These are phyloP conservation scores for Rhyacichthys aspro DNA, from an alignment of 2,797 vertebrate genomes.

Conservation along the genomic window DNA sequence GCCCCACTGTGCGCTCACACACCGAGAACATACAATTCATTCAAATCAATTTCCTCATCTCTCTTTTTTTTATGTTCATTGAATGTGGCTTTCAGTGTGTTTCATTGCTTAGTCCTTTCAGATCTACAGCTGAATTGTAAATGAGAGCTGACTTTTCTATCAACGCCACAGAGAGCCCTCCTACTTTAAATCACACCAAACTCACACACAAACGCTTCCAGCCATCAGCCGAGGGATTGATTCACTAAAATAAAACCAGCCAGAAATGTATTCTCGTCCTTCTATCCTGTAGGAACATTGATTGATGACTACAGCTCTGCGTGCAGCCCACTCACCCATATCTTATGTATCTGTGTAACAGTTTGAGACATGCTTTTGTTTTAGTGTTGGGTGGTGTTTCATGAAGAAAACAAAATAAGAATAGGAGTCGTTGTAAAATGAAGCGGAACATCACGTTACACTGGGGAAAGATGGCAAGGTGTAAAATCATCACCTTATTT, in stretches of 20 bases:
- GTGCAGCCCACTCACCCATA: not conserved
- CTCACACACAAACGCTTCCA: not conserved
- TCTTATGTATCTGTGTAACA: not conserved
- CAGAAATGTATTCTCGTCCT: slow-evolving; percentile 6
- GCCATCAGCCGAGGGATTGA: not conserved
- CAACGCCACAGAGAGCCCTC: not conserved
- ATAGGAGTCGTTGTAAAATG: too few relatives aligned
- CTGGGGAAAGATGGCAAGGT: too few relatives aligned
- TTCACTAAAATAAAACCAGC: slow-evolving; percentile 3
- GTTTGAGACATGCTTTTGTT: not conserved
- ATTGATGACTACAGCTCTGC: slow-evolving; percentile 2
- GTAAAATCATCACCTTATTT: too few relatives aligned
- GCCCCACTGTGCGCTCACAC: not conserved
- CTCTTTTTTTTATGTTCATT: slow-evolving; percentile 7
- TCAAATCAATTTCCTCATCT: slow-evolving; percentile 38
- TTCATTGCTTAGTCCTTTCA: slow-evolving; percentile 4
- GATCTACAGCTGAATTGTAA: slow-evolving; percentile 13
- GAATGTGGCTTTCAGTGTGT: not conserved
- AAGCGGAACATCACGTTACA: too few relatives aligned
- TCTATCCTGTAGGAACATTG: slow-evolving; percentile 8
- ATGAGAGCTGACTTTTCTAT: slow-evolving; percentile 16
- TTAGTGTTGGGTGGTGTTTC: not conserved
- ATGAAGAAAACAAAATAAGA: too few relatives aligned
- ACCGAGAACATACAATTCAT: slow-evolving; percentile 6
- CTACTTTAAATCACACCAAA: not conserved